phyloP scores from a whole-genome alignment of 2,888 invertebrate genomes.

The Diloba caeruleocephala region DNA sequence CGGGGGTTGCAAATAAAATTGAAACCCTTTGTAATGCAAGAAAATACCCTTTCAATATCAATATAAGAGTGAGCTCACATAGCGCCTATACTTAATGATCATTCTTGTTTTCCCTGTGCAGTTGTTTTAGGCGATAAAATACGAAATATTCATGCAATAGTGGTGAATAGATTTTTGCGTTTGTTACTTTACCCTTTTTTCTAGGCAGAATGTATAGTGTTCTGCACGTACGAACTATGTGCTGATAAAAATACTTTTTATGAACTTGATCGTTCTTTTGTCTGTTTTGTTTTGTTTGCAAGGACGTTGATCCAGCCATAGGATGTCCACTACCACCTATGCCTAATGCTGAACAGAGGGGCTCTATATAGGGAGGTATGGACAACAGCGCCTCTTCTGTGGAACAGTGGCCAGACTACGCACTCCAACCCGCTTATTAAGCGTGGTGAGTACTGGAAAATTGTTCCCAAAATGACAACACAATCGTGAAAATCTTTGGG shows the following conservation, averaged over 20 bases:
- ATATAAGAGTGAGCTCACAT: conserved; percentile 54
- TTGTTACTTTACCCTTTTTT: conserved; percentile 11
- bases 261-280: background rate
- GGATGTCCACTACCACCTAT: no score
- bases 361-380: no score
- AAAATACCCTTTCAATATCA: conserved; percentile 64
- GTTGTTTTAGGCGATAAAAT: conserved; percentile 21
- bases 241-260: background rate
- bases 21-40: conserved; percentile 67
- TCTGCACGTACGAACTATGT: background rate
- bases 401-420: no score
- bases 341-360: no score
- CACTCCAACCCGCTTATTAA: no score
- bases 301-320: no score
- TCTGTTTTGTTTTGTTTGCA: no score
- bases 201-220: background rate
- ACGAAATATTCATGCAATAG: conserved; percentile 28
- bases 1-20: conserved; percentile 70
- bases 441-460: no score
- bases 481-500: no score
- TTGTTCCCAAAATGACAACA: no score
- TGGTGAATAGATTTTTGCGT: conserved; percentile 16
- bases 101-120: conserved; percentile 25
- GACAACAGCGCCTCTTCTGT: no score
- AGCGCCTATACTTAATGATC: conserved; percentile 38